These are phyloP conservation scores for Drosophila jambulina DNA, from an alignment of 1,140 invertebrate genomes.

Conservation along the genomic window DNA sequence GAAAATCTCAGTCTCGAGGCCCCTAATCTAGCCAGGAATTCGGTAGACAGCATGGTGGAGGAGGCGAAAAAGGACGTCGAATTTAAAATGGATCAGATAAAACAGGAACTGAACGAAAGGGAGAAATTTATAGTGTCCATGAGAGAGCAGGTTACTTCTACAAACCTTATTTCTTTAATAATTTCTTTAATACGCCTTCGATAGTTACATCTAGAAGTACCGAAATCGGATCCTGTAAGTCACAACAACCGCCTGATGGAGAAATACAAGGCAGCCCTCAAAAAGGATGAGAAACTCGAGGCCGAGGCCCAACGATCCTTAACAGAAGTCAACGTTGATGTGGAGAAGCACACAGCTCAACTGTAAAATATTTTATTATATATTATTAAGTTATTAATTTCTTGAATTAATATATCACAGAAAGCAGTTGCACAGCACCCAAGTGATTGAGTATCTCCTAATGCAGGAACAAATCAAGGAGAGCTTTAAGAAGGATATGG, in stretches of 20 bases:
- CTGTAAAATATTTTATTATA: slow-evolving; percentile 21
- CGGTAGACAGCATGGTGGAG: slow-evolving; percentile 86
- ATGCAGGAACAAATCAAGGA: slow-evolving; percentile 51
- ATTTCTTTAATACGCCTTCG: too few relatives aligned
- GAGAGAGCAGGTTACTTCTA: slow-evolving; percentile 58
- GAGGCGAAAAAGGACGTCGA: slow-evolving; percentile 87
- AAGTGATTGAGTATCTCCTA: slow-evolving; percentile 49
- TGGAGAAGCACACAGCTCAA: slow-evolving; percentile 19
- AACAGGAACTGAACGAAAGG: slow-evolving; percentile 86
- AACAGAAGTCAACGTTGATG: background rate
- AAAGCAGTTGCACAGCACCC: slow-evolving; percentile 45
- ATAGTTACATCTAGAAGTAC: background rate
- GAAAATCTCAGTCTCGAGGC: too few relatives aligned
- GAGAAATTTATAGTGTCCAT: slow-evolving; percentile 84
- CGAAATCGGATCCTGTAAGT: background rate
- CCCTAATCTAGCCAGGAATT: background rate
- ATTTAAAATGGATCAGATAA: slow-evolving; percentile 86
- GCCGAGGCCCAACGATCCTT: slow-evolving; percentile 37
- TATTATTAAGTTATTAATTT: background rate
- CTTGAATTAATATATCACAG: slow-evolving; percentile 2
- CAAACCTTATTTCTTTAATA: background rate
- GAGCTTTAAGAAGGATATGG: slow-evolving; percentile 50
- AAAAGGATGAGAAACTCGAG: slow-evolving; percentile 55
- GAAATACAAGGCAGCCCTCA: slow-evolving; percentile 58
- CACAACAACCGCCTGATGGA: slow-evolving; percentile 35